phyloP scores from a whole-genome alignment of 2,888 invertebrate genomes.

The Lycia hirtaria region DNA sequence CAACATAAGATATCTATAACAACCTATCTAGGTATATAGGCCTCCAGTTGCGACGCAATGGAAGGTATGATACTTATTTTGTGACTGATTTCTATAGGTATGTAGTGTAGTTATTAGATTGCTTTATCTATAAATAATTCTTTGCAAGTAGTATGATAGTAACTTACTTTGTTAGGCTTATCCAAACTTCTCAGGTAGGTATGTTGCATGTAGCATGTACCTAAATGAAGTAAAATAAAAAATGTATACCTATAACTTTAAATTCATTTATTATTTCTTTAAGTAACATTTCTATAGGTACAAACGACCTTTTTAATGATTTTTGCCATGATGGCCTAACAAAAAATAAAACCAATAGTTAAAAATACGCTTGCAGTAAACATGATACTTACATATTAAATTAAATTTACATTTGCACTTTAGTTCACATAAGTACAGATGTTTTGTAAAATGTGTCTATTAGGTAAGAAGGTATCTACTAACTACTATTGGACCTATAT shows the following conservation, averaged over 20 bases:
- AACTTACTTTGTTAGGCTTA: no score
- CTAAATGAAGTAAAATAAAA: no score
- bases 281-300: conserved; percentile 41
- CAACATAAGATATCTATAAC: not conserved
- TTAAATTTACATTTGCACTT: conserved; percentile 7
- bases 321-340: conserved; percentile 32
- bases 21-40: no score
- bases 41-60: not conserved
- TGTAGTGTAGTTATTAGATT: not conserved
- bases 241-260: conserved; percentile 11
- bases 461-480: not conserved
- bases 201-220: no score
- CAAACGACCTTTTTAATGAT: conserved; percentile 37
- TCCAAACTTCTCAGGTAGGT: no score
- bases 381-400: conserved; percentile 1
- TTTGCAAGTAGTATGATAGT: not conserved
- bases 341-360: conserved; percentile 32
- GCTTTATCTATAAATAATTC: not conserved
- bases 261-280: conserved; percentile 40
- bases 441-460: not conserved
- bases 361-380: conserved; percentile 29
- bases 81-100: not conserved
- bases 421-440: not conserved
- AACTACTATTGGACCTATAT: not conserved
- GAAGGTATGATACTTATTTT: not conserved